Evolutionary conservation across 2,888 invertebrate genomes (phyloP).

Genomic region (Netelia inedita): DNA sequence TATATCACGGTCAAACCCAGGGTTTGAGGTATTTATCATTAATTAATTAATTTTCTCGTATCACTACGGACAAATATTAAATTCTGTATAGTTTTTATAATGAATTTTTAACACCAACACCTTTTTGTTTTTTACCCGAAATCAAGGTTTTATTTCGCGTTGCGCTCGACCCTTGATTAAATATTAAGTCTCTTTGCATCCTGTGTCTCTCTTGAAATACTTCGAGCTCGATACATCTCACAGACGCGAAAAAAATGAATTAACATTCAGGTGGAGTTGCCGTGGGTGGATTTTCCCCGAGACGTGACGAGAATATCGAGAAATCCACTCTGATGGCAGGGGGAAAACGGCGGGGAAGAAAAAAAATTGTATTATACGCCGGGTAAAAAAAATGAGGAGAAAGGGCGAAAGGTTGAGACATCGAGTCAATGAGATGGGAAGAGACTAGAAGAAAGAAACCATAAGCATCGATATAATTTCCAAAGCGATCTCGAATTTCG

Average conservation of each 20-base stretch:
- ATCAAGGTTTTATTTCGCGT: not conserved
- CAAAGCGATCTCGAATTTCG: not conserved
- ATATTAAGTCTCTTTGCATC: constrained; percentile 16
- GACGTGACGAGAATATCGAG: constrained; percentile 45
- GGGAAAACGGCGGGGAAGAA: constrained; percentile 8
- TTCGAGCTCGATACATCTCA: not conserved
- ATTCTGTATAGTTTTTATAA: too few species aligned
- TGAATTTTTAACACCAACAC: too few species aligned
- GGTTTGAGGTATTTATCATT: too few species aligned
- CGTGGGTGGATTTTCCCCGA: constrained; percentile 42
- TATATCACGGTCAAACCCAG: too few species aligned
- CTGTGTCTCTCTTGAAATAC: not conserved
- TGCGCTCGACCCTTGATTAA: not conserved
- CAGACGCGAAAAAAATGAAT: not conserved
- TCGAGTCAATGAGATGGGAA: constrained; percentile 28
- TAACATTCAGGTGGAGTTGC: constrained; percentile 5
- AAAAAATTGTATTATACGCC: constrained; percentile 29
- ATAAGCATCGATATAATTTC: not conserved
- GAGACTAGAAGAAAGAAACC: constrained; percentile 20
- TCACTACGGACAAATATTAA: too few species aligned
- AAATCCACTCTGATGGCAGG: constrained; percentile 1
- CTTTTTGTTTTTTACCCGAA: too few species aligned
- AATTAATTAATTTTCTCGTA: too few species aligned
- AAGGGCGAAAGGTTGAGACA: constrained; percentile 36
- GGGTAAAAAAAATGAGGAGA: not conserved